A percentile compares a stretch with the other conserved stretches of the same genome.
Conservation (phyloP, 2,797 vertebrate genomes). For the Rhodeus uyekii region DNA sequence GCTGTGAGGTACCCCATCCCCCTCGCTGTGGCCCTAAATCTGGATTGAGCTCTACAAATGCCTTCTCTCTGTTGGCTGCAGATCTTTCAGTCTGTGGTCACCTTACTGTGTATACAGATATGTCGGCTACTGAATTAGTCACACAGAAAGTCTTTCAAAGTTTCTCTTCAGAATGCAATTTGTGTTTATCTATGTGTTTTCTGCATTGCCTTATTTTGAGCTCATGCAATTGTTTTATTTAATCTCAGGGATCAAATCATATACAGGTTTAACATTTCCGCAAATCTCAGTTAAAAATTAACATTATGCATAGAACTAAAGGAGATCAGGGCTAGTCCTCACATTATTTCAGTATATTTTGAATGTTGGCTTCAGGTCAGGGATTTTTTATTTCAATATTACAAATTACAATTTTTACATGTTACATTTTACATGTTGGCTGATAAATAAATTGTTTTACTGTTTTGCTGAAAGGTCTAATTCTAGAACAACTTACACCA, state of each 20-base stretch:
- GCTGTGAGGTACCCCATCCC: conserved; percentile 83
- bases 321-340: background rate
- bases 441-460: background rate
- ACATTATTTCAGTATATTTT: background rate
- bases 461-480: background rate
- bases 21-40: conserved; percentile 15
- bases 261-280: background rate
- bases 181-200: background rate
- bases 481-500: no score
- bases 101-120: background rate
- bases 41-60: conserved; percentile 38
- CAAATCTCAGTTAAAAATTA: background rate
- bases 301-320: no score
- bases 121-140: background rate
- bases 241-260: background rate
- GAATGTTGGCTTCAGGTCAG: background rate
- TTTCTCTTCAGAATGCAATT: background rate
- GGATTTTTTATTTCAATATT: background rate
- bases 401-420: background rate
- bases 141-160: conserved; percentile 5
- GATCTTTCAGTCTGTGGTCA: background rate
- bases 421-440: background rate
- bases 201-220: background rate
- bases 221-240: background rate
- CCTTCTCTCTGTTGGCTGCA: background rate